Evolutionary conservation across 2,113 vertebrate genomes (phyloP).

Genomic region (Mesocricetus auratus): DNA sequence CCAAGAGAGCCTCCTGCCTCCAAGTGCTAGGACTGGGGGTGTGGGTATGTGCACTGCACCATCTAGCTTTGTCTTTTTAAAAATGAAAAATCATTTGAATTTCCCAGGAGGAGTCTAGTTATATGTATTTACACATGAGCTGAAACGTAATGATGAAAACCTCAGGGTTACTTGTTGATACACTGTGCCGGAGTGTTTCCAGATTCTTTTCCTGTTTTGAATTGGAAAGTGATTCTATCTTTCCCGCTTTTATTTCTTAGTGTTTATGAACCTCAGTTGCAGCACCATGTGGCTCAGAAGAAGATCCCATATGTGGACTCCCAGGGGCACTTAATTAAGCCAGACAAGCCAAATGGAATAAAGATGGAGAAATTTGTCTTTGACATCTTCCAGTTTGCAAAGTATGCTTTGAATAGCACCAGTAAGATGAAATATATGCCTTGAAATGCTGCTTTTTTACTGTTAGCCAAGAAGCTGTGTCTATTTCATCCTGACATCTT

Average conservation of each 20-base stretch:
- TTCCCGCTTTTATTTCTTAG: conserved; percentile 78
- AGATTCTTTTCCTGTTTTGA: not conserved
- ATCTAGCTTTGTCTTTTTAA: not conserved
- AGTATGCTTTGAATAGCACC: conserved; percentile 88
- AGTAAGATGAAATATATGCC: conserved; percentile 1
- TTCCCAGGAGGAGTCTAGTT: not conserved
- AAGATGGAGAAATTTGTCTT: conserved; percentile 99
- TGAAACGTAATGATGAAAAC: not conserved
- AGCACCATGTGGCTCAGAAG: conserved; percentile 97
- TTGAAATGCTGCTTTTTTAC: conserved; percentile 17
- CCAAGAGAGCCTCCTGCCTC: not conserved
- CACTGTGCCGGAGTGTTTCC: not conserved
- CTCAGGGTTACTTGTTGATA: not conserved
- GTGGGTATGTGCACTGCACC: not conserved
- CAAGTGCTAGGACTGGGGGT: not conserved
- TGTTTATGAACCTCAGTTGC: conserved; percentile 92
- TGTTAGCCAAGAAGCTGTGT: not conserved
- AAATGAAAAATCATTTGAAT: not conserved
- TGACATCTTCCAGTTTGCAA: conserved; percentile 99
- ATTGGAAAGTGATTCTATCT: not conserved
- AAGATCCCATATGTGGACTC: conserved; percentile 94
- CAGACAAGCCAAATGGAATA: conserved; percentile 97
- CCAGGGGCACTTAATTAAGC: conserved; percentile 91
- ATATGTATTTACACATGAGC: conserved; percentile 31
- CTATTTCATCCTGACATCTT: not conserved